Evolutionary conservation across 1,140 invertebrate species (phyloP).

Genomic region (Hylyphantes graminicola): DNA sequence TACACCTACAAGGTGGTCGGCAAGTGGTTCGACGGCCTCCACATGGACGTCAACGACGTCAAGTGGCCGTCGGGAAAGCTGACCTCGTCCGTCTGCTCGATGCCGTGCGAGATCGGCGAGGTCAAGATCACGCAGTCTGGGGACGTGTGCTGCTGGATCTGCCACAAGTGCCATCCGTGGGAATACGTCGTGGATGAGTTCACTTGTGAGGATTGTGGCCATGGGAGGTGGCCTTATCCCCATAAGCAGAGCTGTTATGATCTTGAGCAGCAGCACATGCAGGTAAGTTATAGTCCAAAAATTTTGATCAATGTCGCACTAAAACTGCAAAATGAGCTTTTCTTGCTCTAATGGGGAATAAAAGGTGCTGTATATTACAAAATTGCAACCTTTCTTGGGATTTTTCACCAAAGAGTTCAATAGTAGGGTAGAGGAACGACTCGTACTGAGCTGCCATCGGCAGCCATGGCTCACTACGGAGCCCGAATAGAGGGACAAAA

Average conservation of each 20-base stretch:
- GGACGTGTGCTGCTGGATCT: conserved; percentile 71
- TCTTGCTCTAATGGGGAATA: too few species aligned
- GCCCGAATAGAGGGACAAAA: too few species aligned
- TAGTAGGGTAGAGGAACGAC: too few species aligned
- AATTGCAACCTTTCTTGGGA: too few species aligned
- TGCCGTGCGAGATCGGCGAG: conserved; percentile 77
- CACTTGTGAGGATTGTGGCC: conserved; percentile 73
- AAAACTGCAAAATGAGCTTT: too few species aligned
- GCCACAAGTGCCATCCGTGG: conserved; percentile 72
- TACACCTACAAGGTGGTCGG: conserved; percentile 73
- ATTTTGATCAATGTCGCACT: too few species aligned
- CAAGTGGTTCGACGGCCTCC: conserved; percentile 71
- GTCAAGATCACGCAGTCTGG: conserved; percentile 76
- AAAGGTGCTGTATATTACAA: too few species aligned
- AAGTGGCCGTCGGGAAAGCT: conserved; percentile 49
- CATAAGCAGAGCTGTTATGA: conserved; percentile 68
- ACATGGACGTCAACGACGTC: conserved; percentile 72
- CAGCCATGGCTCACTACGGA: too few species aligned
- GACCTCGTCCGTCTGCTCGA: conserved; percentile 74
- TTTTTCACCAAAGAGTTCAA: too few species aligned
- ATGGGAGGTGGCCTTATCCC: conserved; percentile 68
- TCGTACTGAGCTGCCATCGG: too few species aligned
- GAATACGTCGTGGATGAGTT: conserved; percentile 74
- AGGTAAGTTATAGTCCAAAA: too few species aligned
- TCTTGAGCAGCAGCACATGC: conserved; percentile 72